These are phyloP conservation scores for Corvus moneduloides DNA, from an alignment of 2,113 vertebrate genomes.

Conservation along the genomic window DNA sequence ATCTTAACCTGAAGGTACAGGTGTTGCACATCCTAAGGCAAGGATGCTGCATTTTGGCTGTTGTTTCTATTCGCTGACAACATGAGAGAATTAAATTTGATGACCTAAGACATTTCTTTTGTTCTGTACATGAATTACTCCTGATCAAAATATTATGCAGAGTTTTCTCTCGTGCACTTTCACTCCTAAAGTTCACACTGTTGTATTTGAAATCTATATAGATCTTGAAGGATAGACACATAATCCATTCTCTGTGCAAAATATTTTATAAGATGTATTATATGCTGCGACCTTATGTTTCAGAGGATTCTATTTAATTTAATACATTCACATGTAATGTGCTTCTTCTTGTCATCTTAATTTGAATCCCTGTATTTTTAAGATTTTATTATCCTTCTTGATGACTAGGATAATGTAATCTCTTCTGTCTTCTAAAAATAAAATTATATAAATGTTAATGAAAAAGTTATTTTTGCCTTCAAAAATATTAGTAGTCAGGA, in stretches of 20 bases:
- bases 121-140: neutral
- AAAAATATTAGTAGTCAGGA: neutral
- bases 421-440: neutral
- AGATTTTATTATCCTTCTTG: neutral
- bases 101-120: neutral
- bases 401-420: neutral
- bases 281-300: neutral
- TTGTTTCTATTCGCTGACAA: neutral
- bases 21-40: neutral
- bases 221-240: neutral
- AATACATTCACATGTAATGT: neutral
- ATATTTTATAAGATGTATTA: neutral
- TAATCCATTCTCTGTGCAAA: neutral
- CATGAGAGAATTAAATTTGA: neutral
- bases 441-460: neutral
- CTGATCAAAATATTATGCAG: neutral
- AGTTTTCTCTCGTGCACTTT: neutral
- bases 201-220: neutral
- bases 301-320: neutral
- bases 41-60: neutral
- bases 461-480: neutral
- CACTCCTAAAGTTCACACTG: neutral
- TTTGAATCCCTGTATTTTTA: neutral
- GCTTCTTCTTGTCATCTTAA: neutral
- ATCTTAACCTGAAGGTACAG: neutral